Evolutionary conservation across 2,888 invertebrate genomes (phyloP), one percentile per base, ranked within the genome.

Genomic region (Leptopilina myrica): DNA sequence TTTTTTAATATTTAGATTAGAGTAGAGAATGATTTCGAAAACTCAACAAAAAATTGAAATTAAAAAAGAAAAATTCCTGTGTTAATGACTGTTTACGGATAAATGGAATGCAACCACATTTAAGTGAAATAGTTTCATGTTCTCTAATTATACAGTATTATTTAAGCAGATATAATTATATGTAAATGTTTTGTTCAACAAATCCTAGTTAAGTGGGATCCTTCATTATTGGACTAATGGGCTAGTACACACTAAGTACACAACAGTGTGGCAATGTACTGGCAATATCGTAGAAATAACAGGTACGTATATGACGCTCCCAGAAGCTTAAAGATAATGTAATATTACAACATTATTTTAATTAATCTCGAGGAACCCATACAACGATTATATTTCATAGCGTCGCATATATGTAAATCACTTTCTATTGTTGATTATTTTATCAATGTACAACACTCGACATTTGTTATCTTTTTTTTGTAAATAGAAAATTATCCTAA

Each of bases 211-310:
- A 49, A 53, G 69, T 33, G 56, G 53, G 14, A 56, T 33, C 33
- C 53, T 73, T 73, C 73, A 56, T 73, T 73, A 73, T n/a, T 40
- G 9, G 53, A n/a, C 53, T 73, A 56, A 73, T 26, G 53, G 53
- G 73, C 53, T 73, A 5, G 53, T 56, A 56, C 33, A 33, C 53
- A 56, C 26, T 53, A 20, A 69, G 33, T 53, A 9, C n/a, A 53
- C 14, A n/a, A 26, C 20, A 9, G 14, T 1, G 53, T 33, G 26
- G 62, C 15, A 62, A 62, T 62, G 62, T 62, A 62, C 15, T 62
- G 43, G 62, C 62, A 62, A 6, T 62, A 62, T 62, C 62, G 9
- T 62, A 62, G 62, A 62, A 62, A 62, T 62, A 62, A 62, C 62
- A 62, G 62, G 62, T 62, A 62, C 20, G 62, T 62, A 62, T 62